phyloP scores from a whole-genome alignment of 2,888 invertebrate genomes.

The Nineta flava region DNA sequence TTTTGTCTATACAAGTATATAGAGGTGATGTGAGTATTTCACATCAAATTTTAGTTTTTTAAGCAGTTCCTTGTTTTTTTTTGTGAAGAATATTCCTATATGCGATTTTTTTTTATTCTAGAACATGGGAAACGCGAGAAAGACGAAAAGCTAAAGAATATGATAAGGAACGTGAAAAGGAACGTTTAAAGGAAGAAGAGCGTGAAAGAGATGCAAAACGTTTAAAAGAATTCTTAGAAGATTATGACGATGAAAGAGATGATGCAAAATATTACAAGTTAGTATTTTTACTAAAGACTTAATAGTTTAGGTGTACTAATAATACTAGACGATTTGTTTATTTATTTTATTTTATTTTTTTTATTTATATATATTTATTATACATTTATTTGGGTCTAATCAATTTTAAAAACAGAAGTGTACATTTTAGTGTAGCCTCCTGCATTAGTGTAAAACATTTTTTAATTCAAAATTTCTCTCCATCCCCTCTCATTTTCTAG shows the following conservation, averaged over 20 bases:
- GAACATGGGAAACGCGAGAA: conserved; percentile 80
- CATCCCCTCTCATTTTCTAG: too few species aligned
- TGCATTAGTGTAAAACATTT: background rate
- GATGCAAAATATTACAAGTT: conserved; percentile 93
- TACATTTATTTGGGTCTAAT: conserved; percentile 4
- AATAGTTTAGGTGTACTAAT: conserved; percentile 1
- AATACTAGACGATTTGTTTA: too few species aligned
- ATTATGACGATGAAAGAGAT: conserved; percentile 96
- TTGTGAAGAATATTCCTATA: too few species aligned
- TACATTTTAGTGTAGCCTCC: background rate
- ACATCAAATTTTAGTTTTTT: too few species aligned
- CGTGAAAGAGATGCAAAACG: conserved; percentile 82
- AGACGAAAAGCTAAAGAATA: conserved; percentile 80
- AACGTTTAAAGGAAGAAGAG: conserved; percentile 71
- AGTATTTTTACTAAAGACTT: conserved; percentile 16
- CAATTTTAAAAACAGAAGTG: background rate
- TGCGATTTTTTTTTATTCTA: conserved; percentile 12
- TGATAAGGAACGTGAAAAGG: conserved; percentile 74
- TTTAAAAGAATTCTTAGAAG: conserved; percentile 94
- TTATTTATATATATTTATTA: conserved; percentile 2
- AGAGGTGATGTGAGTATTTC: too few species aligned
- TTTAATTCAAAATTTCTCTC: background rate
- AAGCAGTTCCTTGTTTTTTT: too few species aligned
- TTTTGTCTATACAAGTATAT: too few species aligned
- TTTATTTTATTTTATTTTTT: background rate